Percentiles rank a stretch among this genome's conserved stretches.
Conservation (phyloP, 2,797 vertebrate species). For the Epinephelus malabaricus region DNA sequence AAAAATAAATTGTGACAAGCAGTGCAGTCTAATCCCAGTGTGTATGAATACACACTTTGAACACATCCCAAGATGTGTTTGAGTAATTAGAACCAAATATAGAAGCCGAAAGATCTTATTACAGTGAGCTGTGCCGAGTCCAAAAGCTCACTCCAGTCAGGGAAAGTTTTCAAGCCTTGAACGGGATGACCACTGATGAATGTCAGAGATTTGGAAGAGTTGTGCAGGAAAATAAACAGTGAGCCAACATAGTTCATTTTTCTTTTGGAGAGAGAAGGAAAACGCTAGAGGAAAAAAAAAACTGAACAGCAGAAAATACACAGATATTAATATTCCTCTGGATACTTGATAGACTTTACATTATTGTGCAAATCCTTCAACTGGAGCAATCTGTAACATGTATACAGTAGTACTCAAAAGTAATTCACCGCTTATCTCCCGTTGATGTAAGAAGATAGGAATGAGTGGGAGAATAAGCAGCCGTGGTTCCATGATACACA, state of each 20-base stretch:
- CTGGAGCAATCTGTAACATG: constrained; percentile 42
- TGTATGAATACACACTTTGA: constrained; percentile 3
- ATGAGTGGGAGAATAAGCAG: constrained; percentile 30
- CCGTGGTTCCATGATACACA: constrained; percentile 34
- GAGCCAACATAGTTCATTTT: constrained; percentile 9
- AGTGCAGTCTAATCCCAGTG: constrained; percentile 8
- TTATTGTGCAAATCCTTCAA: constrained; percentile 68
- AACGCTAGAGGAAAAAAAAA: not conserved
- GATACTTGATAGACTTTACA: constrained; percentile 47
- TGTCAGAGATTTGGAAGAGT: constrained; percentile 24
- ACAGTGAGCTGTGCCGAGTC: constrained; percentile 24
- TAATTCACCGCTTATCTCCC: constrained; percentile 28
- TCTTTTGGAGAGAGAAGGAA: constrained; percentile 12
- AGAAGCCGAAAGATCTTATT: constrained; percentile 52
- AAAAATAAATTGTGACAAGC: constrained; percentile 28
- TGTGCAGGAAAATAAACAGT: constrained; percentile 4
- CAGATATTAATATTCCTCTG: constrained; percentile 26
- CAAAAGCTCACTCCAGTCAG: constrained; percentile 12
- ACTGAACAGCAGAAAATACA: constrained; percentile 15
- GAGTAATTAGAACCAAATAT: constrained; percentile 31
- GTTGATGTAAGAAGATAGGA: constrained; percentile 12
- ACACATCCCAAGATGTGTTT: constrained; percentile 16
- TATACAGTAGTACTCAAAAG: constrained; percentile 32
- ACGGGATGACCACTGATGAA: not conserved
- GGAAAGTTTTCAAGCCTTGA: constrained; percentile 19